These are phyloP conservation scores for Leptobrachium ailaonicum DNA, from an alignment of 2,113 vertebrate genomes.

Conservation along the genomic window DNA sequence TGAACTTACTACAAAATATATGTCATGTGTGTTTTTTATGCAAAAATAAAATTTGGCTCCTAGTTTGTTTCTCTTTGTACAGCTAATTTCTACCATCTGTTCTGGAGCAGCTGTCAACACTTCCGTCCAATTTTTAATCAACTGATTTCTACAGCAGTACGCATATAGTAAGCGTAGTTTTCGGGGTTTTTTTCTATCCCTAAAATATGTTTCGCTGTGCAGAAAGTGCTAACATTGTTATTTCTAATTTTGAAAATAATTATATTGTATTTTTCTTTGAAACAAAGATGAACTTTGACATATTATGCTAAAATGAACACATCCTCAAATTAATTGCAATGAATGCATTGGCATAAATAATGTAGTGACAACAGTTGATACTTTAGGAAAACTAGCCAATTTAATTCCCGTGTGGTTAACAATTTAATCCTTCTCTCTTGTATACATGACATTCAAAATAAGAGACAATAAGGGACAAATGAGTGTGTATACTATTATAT, in stretches of 20 bases:
- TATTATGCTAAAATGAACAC: background rate
- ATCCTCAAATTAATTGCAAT: background rate
- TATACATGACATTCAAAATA: too few relatives aligned
- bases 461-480: too few relatives aligned
- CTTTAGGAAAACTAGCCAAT: too few relatives aligned
- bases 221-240: background rate
- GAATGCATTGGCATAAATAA: background rate
- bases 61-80: constrained; percentile 46
- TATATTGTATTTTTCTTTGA: background rate
- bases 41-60: constrained; percentile 45
- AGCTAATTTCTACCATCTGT: constrained; percentile 46
- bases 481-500: too few relatives aligned
- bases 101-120: constrained; percentile 45
- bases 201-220: background rate
- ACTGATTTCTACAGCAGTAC: constrained; percentile 39
- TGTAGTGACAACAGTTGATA: background rate
- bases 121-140: constrained; percentile 48
- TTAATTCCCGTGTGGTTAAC: too few relatives aligned
- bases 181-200: background rate
- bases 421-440: too few relatives aligned
- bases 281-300: background rate
- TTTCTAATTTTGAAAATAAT: background rate
- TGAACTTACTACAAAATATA: constrained; percentile 26
- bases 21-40: constrained; percentile 37
- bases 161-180: constrained; percentile 13